Base-by-base conservation (phyloP, 2,113 vertebrate species). In the Rutilus rutilus region DNA sequence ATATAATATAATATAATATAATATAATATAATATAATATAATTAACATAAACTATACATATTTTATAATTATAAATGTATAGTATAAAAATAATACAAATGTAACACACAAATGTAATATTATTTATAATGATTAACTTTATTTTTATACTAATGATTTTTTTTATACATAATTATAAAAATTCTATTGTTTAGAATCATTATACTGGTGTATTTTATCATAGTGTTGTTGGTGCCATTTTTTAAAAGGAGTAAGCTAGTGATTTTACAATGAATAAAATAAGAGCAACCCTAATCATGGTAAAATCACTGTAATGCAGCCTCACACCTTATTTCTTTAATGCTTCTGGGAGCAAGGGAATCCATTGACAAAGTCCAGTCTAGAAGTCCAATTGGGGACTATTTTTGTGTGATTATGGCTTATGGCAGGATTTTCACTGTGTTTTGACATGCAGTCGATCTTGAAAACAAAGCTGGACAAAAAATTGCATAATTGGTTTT, bases 381-480 rank as follows among this genome's bases (percentile, higher is more conserved):
- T 36, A 14, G 27, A 54, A 15, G 30, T 39, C 17, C 8, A 25
- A n/a, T 15, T 3, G 36, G 17, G 57, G 6, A 23, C 57, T 62
- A 42, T 42, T 33, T 4, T 17, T 45, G 57, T 60, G 11, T 62
- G 54, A 62, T 25, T 79, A 39, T 7, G 14, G 33, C 50, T 50
- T 75, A 17, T 50, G 42, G 6, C 14, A 78, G 19, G 15, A 42
- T 42, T 62, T 62, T 25, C 60, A 25, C 45, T 21, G n/a, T 33
- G 39, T 42, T 65, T 27, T 65, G n/a, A 81, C 39, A 65, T 10
- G 2, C 39, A 30, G 60, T 5, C 39, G n/a, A 65, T 81, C 45
- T 42, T 78, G 52, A 67, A 85, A 64, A 78, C 27, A 45, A 54
- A 79, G 54, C 39, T 81, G 45, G 25, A 39, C 5, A 81, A 81